phyloP scores from a whole-genome alignment of 92 coral and sea anemone species.

The Epizoanthus stellaris region DNA sequence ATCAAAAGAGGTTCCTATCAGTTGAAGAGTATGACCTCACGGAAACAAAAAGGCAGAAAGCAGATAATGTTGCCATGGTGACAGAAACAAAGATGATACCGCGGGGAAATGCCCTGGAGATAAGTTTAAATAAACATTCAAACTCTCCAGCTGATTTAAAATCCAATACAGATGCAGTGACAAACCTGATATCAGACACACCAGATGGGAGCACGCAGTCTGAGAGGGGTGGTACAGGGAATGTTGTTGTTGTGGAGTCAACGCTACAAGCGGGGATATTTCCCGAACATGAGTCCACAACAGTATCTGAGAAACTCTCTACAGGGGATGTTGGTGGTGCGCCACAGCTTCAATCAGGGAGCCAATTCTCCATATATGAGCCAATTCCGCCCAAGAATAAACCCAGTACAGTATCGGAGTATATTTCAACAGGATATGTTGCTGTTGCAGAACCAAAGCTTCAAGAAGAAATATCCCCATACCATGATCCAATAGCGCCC shows the following conservation, averaged over 20 bases:
- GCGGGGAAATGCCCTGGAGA: background rate
- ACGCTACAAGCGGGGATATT: too few species aligned
- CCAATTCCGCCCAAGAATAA: too few species aligned
- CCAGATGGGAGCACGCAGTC: background rate
- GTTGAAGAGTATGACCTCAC: slow-evolving; percentile 30
- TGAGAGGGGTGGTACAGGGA: background rate
- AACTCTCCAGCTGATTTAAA: background rate
- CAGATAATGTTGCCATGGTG: background rate
- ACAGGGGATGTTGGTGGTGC: too few species aligned
- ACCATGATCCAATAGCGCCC: too few species aligned
- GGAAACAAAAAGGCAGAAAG: slow-evolving; percentile 4
- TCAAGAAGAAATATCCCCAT: too few species aligned
- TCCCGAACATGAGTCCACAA: too few species aligned
- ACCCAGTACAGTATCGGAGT: too few species aligned
- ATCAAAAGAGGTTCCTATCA: slow-evolving; percentile 21
- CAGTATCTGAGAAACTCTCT: too few species aligned
- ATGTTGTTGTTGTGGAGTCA: too few species aligned
- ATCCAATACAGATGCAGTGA: background rate
- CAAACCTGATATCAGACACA: background rate
- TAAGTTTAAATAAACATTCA: background rate
- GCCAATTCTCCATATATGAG: too few species aligned
- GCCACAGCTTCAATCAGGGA: too few species aligned
- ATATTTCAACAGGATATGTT: background rate
- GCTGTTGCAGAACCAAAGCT: too few species aligned
- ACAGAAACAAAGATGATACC: background rate